Percentiles rank a stretch among this genome's conserved stretches.
phyloP scores from a whole-genome alignment of 2,888 invertebrate genomes.

The Eupithecia subfuscata region DNA sequence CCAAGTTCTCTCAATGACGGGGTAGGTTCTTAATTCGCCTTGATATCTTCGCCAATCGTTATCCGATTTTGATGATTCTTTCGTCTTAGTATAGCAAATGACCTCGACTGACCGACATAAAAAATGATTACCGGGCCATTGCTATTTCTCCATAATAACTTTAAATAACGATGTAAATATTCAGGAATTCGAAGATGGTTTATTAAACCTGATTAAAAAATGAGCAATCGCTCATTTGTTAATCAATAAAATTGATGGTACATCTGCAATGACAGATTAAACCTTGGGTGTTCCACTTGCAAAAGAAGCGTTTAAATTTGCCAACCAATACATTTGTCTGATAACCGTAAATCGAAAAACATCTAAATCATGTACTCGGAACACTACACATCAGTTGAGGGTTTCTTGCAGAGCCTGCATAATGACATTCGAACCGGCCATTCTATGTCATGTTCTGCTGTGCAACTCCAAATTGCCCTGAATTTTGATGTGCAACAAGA shows the following conservation, averaged over 20 bases:
- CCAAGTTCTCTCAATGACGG: background rate
- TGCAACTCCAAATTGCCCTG: background rate
- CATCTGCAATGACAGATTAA: too few relatives aligned
- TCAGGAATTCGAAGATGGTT: too few relatives aligned
- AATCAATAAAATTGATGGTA: too few relatives aligned
- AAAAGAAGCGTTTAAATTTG: background rate
- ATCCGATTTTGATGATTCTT: background rate
- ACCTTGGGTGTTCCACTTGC: too few relatives aligned
- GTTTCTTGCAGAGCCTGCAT: background rate
- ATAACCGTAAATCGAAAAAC: background rate
- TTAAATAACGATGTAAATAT: too few relatives aligned
- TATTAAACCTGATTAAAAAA: too few relatives aligned
- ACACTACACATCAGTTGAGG: background rate
- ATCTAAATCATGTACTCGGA: background rate
- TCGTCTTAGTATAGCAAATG: background rate
- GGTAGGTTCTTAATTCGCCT: background rate
- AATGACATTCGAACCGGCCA: background rate
- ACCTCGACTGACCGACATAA: too few relatives aligned
- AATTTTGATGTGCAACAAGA: slow-evolving; percentile 9
- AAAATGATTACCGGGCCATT: too few relatives aligned
- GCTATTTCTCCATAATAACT: too few relatives aligned
- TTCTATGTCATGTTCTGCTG: background rate
- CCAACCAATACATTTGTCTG: background rate
- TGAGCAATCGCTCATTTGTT: too few relatives aligned
- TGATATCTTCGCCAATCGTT: background rate